Evolutionary conservation across 2,113 vertebrate genomes (phyloP).

Genomic region (Phylloscopus trochilus): DNA sequence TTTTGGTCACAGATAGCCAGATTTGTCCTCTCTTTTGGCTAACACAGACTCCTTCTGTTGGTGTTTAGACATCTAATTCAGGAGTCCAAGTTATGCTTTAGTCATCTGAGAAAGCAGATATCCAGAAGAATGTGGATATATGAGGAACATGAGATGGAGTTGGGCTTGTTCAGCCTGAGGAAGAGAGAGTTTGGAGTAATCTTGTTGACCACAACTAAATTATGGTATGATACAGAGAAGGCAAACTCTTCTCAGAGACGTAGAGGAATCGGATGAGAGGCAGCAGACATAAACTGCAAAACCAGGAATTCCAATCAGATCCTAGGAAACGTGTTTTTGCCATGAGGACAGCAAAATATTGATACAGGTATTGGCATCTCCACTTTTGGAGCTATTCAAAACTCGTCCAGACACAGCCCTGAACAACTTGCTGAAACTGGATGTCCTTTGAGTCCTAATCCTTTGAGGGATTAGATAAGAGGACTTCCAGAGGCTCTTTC

Average conservation of each 20-base stretch:
- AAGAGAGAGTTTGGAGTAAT: background rate
- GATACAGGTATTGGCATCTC: background rate
- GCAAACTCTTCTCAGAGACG: background rate
- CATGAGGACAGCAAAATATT: background rate
- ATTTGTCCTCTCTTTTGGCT: background rate
- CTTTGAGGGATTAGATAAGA: background rate
- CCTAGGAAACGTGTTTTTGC: background rate
- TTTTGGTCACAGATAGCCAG: accelerated
- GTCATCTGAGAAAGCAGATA: background rate
- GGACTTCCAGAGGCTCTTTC: background rate
- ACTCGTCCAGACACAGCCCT: background rate
- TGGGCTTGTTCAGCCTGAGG: background rate
- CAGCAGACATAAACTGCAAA: background rate
- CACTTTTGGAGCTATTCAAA: background rate
- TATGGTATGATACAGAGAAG: background rate
- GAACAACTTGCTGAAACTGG: background rate
- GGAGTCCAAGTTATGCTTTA: background rate
- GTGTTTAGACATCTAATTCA: background rate
- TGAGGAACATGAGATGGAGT: background rate
- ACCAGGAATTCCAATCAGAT: background rate
- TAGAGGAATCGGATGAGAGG: background rate
- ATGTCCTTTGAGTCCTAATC: background rate
- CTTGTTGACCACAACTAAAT: background rate
- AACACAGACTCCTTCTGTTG: background rate
- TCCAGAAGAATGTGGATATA: background rate